Base-by-base conservation (phyloP, 2,113 vertebrate species). In the Brachyhypopomus occidentalis region DNA sequence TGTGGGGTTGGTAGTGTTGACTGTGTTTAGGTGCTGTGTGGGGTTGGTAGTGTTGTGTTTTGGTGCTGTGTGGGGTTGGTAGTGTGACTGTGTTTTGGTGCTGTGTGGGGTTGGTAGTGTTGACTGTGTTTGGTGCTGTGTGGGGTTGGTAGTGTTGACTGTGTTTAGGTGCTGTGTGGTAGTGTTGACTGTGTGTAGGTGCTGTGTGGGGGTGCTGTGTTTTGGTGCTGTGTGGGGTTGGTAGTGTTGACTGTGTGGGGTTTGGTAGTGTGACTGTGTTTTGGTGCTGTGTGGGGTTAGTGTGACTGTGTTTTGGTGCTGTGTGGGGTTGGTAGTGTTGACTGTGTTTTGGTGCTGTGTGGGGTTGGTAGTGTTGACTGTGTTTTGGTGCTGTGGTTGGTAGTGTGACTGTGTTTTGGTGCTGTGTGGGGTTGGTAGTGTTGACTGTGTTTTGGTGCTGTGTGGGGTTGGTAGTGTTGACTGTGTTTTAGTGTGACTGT, bases 181-280 rank as follows among this genome's bases (percentile, higher is more conserved):
- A 11, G 41, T 45, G 41, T 45, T 45, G 41, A 4, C 6, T 12
- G 64, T 34, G n/a, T n/a, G n/a, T n/a, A n/a, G n/a, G n/a, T n/a
- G n/a, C n/a, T n/a, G n/a, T n/a, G n/a, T n/a, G n/a, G n/a, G n/a
- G n/a, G n/a, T n/a, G 20, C 11, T 71, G 16, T 79, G 41, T 23
- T 36, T 64, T 2, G 20, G 64, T n/a, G 23, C 64, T 25, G 34
- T 66, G 20, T 82, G 72, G 11, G 62, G 86, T 79, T 82, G 36
- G 4, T 27, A 11, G 41, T 45, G 41, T 45, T 45, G 41, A 4
- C 6, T 12, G 64, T 34, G n/a, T n/a, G n/a, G n/a, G n/a, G n/a
- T n/a, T n/a, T n/a, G n/a, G n/a, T n/a, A n/a, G n/a, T n/a, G n/a
- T n/a, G n/a, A 25, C 11, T 71, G 16, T 79, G 41, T 23, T 36